These are phyloP conservation scores for Microctonus aethiopoides DNA, from an alignment of 2,888 invertebrate genomes.

Conservation along the genomic window DNA sequence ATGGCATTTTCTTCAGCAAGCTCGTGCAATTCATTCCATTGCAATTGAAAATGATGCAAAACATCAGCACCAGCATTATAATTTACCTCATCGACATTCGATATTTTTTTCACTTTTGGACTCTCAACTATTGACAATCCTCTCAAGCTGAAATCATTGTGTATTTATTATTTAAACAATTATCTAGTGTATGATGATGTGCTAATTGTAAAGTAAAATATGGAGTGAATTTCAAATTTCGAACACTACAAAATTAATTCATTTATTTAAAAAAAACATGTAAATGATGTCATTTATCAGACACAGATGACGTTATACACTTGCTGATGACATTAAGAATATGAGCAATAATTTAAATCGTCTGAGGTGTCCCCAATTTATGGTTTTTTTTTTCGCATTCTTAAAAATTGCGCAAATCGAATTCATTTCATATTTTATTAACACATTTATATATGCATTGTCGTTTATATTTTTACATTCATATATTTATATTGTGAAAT, in stretches of 20 bases:
- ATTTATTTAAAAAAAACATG: no score
- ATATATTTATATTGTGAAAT: not conserved
- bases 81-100: conserved; percentile 62
- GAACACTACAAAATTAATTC: no score
- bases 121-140: conserved; percentile 56
- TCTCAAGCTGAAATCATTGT: conserved; percentile 57
- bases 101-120: conserved; percentile 49
- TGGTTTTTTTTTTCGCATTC: not conserved
- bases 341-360: no score
- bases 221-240: no score
- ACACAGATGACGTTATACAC: no score
- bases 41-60: conserved; percentile 76
- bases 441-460: not conserved
- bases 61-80: conserved; percentile 77
- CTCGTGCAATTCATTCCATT: conserved; percentile 79
- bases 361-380: no score
- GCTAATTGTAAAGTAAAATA: no score
- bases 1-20: conserved; percentile 75
- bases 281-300: no score
- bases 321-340: no score
- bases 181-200: conserved; percentile 19
- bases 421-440: conserved; percentile 13
- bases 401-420: no score
- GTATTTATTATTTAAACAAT: no score
- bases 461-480: not conserved